A percentile compares a stretch with the other conserved stretches of the same genome.
phyloP scores from a whole-genome alignment of 2,888 invertebrate genomes.

The Drepanosiphum platanoidis region DNA sequence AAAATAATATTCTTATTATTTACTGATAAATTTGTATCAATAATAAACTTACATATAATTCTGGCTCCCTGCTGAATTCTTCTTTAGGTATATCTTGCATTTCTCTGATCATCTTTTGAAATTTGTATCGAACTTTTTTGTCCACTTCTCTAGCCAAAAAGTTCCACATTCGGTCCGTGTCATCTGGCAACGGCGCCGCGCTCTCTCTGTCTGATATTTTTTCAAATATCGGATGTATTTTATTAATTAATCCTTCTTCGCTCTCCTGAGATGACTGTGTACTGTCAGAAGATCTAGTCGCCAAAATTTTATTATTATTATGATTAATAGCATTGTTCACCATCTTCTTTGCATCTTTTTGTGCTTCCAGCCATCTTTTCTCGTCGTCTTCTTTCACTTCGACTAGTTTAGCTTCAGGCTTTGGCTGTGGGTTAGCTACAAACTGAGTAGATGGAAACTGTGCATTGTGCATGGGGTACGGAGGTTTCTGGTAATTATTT shows the following conservation, averaged over 20 bases:
- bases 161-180: conserved; percentile 59
- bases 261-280: conserved; percentile 46
- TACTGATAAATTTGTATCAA: not conserved
- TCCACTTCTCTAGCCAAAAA: conserved; percentile 57
- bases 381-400: conserved; percentile 56
- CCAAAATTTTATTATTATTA: conserved; percentile 31
- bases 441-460: conserved; percentile 42
- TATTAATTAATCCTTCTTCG: conserved; percentile 52
- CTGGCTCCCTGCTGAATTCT: conserved; percentile 52
- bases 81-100: conserved; percentile 60
- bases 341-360: conserved; percentile 53
- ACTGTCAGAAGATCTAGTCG: conserved; percentile 50
- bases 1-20: not conserved
- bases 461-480: conserved; percentile 55
- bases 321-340: conserved; percentile 52
- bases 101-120: conserved; percentile 60
- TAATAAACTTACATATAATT: conserved; percentile 48
- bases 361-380: conserved; percentile 58
- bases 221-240: conserved; percentile 43
- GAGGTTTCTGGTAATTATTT: conserved; percentile 50
- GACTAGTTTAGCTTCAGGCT: conserved; percentile 52
- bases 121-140: conserved; percentile 58
- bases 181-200: conserved; percentile 41
- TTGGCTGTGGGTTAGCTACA: conserved; percentile 45
- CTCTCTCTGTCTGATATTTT: conserved; percentile 38